Evolutionary conservation across 2,888 invertebrate genomes (phyloP).

Genomic region (Eucera pruinosa): DNA sequence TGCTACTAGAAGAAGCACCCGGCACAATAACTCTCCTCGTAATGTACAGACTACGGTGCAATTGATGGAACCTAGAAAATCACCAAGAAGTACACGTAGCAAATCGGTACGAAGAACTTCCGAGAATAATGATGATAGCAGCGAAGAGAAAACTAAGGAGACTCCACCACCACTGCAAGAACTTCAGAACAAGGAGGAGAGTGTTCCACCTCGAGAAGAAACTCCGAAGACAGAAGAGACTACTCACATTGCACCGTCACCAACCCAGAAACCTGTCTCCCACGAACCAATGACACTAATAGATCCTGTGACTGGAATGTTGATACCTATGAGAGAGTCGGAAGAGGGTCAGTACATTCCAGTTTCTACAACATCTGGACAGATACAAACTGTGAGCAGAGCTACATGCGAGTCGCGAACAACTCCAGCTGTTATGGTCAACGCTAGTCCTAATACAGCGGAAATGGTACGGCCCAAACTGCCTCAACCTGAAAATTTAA

Average conservation of each 20-base stretch:
- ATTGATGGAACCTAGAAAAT: constrained; percentile 85
- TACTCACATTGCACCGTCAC: constrained; percentile 42
- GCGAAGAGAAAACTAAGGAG: constrained; percentile 86
- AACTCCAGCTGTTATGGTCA: constrained; percentile 59
- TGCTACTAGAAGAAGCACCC: constrained; percentile 86
- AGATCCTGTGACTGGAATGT: constrained; percentile 90
- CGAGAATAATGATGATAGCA: constrained; percentile 88
- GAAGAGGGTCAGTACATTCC: constrained; percentile 90
- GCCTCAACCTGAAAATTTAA: constrained; percentile 82
- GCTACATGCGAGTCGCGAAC: constrained; percentile 68
- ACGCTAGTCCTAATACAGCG: constrained; percentile 45
- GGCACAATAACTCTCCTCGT: constrained; percentile 85
- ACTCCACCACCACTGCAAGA: constrained; percentile 41
- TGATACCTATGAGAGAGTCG: constrained; percentile 89
- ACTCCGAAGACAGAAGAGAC: constrained; percentile 70
- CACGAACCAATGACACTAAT: constrained; percentile 88
- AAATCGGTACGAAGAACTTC: constrained; percentile 88
- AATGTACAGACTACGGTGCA: constrained; percentile 75
- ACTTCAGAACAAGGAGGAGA: constrained; percentile 61
- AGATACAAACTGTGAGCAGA: constrained; percentile 68
- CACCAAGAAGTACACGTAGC: constrained; percentile 87
- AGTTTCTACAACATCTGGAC: constrained; percentile 81
- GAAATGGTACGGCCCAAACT: constrained; percentile 70
- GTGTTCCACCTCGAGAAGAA: constrained; percentile 55
- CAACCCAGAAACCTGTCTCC: constrained; percentile 73